These are phyloP conservation scores for Sarcophaga caerulescens DNA, from an alignment of 2,888 invertebrate species.

Conservation along the genomic window DNA sequence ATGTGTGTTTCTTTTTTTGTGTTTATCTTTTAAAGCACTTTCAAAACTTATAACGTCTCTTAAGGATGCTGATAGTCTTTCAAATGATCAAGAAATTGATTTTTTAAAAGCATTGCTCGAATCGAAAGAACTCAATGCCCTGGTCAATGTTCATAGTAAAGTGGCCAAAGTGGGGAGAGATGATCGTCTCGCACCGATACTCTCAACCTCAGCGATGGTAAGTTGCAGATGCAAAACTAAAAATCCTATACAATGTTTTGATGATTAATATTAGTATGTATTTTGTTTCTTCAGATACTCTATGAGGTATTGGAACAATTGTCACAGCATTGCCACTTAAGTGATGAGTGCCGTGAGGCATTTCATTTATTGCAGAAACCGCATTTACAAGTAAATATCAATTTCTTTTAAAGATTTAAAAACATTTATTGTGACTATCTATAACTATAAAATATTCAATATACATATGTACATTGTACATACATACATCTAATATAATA, in stretches of 20 bases:
- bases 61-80: slow-evolving; percentile 88
- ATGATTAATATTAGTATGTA: neutral
- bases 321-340: slow-evolving; percentile 85
- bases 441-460: too few relatives aligned
- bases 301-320: slow-evolving; percentile 91
- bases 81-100: slow-evolving; percentile 92
- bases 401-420: neutral
- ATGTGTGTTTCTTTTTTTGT: neutral
- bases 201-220: slow-evolving; percentile 92
- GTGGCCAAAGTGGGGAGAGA: slow-evolving; percentile 91
- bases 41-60: slow-evolving; percentile 90
- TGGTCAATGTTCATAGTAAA: slow-evolving; percentile 95
- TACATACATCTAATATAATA: too few relatives aligned
- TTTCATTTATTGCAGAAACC: slow-evolving; percentile 91
- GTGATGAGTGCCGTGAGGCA: slow-evolving; percentile 90
- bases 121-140: slow-evolving; percentile 93
- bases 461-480: too few relatives aligned
- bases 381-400: slow-evolving; percentile 88
- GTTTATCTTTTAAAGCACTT: slow-evolving; percentile 84
- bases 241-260: too few relatives aligned
- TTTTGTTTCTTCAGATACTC: slow-evolving; percentile 83
- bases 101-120: slow-evolving; percentile 92
- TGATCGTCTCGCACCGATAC: slow-evolving; percentile 91
- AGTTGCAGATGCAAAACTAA: neutral
- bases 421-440: too few relatives aligned